Conservation (phyloP, 1,140 invertebrate species). For the Drosophila eugracilis region DNA sequence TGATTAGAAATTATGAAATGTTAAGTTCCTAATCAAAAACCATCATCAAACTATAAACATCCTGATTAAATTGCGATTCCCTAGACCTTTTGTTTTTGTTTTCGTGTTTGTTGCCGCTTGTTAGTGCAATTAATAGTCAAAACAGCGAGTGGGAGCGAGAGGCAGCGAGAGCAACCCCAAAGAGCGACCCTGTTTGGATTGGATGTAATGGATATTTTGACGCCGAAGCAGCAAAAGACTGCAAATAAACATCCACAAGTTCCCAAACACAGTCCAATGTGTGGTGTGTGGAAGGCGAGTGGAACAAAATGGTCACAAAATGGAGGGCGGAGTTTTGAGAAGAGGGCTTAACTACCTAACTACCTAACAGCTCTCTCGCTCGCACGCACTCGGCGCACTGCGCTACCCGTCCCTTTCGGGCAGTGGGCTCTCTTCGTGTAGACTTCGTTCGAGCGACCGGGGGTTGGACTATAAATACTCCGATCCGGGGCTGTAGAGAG, state of each 20-base stretch:
- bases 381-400: neutral
- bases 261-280: constrained; percentile 62
- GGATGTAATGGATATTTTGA: constrained; percentile 85
- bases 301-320: constrained; percentile 75
- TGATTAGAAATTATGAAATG: neutral
- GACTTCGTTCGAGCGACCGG: constrained; percentile 32
- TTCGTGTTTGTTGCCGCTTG: constrained; percentile 42
- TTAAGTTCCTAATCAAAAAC: neutral
- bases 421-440: constrained; percentile 25
- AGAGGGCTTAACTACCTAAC: neutral
- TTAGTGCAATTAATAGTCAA: constrained; percentile 66
- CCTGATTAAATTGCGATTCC: constrained; percentile 35
- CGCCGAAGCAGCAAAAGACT: constrained; percentile 77
- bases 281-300: constrained; percentile 63
- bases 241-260: constrained; percentile 83
- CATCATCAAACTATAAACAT: constrained; percentile 9
- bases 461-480: constrained; percentile 71
- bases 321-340: constrained; percentile 54
- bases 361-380: constrained; percentile 1
- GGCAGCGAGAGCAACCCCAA: constrained; percentile 14
- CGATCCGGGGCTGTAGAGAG: constrained; percentile 41
- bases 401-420: constrained; percentile 17
- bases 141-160: constrained; percentile 37
- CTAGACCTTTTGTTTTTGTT: constrained; percentile 21
- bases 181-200: constrained; percentile 77